These are phyloP conservation scores for Whitmania pigra DNA, from an alignment of 1,140 invertebrate genomes.

Conservation along the genomic window DNA sequence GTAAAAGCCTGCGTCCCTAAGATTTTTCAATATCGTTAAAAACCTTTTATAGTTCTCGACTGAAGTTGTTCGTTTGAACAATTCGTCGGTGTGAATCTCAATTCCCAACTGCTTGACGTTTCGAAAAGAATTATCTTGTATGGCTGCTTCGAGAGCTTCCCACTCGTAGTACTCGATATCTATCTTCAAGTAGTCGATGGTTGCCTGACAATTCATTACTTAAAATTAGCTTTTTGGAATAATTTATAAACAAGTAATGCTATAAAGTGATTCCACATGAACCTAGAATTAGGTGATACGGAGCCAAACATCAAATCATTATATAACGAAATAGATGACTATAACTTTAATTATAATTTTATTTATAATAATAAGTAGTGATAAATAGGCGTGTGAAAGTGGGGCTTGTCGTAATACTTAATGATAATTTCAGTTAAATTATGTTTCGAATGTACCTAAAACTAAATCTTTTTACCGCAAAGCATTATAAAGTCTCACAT, in stretches of 20 bases:
- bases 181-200: constrained; percentile 12
- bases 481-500: too few relatives aligned
- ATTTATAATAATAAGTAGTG: too few relatives aligned
- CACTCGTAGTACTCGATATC: constrained; percentile 15
- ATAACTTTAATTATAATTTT: too few relatives aligned
- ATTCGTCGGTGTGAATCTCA: constrained; percentile 4
- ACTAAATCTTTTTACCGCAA: too few relatives aligned
- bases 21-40: constrained; percentile 5
- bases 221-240: not conserved
- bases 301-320: too few relatives aligned
- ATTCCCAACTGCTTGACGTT: constrained; percentile 16
- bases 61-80: not conserved
- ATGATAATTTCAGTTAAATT: too few relatives aligned
- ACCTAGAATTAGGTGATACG: too few relatives aligned
- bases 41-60: not conserved
- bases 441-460: too few relatives aligned
- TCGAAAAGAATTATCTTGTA: not conserved
- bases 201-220: not conserved
- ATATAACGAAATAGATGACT: too few relatives aligned
- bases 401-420: too few relatives aligned
- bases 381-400: too few relatives aligned
- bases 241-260: not conserved
- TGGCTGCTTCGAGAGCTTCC: not conserved
- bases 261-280: not conserved
- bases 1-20: constrained; percentile 8